These are phyloP conservation scores for Hoplias malabaricus DNA, from an alignment of 2,113 vertebrate genomes.

Conservation along the genomic window DNA sequence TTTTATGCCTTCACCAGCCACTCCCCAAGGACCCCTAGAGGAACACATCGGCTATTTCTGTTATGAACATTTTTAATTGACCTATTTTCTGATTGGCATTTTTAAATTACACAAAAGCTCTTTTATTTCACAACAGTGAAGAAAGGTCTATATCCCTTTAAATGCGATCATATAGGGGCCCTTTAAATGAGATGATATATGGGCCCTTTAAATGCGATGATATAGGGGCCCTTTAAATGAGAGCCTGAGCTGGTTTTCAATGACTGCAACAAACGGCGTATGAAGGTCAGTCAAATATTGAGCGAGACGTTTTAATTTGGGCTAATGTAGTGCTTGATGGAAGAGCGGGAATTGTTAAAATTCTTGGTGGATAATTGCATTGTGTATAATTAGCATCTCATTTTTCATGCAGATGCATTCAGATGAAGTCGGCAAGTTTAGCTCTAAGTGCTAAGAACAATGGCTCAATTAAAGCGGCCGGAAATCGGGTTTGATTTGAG, in stretches of 20 bases:
- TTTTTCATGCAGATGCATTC: constrained; percentile 18
- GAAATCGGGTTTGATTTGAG: neutral
- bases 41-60: no score
- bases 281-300: neutral
- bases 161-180: no score
- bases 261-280: neutral
- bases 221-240: neutral
- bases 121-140: no score
- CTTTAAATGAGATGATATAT: neutral
- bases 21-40: no score
- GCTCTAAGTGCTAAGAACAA: constrained; percentile 1
- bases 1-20: no score
- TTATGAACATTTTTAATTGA: no score
- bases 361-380: constrained; percentile 10
- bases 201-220: neutral
- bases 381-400: constrained; percentile 12
- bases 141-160: no score
- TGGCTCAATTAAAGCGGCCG: constrained; percentile 1
- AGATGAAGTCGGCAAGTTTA: constrained; percentile 10
- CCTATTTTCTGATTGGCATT: no score
- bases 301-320: constrained; percentile 1
- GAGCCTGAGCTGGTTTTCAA: neutral
- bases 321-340: neutral
- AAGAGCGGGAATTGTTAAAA: neutral
- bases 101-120: no score